These are phyloP conservation scores for Leptinotarsa rubiginosa DNA, from an alignment of 2,888 invertebrate species.

Conservation along the genomic window DNA sequence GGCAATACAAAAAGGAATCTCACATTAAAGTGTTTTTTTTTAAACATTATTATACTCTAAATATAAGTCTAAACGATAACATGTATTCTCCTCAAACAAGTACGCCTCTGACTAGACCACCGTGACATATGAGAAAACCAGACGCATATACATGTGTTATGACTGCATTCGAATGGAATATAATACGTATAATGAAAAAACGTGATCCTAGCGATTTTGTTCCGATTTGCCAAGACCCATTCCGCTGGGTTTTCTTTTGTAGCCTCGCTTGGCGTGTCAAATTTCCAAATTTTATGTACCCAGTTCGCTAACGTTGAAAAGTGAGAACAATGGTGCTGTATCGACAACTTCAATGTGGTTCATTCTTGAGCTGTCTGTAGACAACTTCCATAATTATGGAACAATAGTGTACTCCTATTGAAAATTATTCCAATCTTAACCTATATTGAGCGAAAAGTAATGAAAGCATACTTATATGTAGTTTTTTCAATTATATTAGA, in stretches of 20 bases:
- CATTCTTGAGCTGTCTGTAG: background rate
- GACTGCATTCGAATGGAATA: conserved; percentile 24
- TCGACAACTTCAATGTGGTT: background rate
- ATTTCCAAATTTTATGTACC: conserved; percentile 35
- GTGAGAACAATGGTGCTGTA: background rate
- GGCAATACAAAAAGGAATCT: no score
- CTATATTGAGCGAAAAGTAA: no score
- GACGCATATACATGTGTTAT: conserved; percentile 2
- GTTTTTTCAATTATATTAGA: no score
- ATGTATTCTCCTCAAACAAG: background rate
- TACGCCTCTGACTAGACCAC: conserved; percentile 1
- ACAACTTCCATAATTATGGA: no score
- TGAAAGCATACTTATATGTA: no score
- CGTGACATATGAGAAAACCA: conserved; percentile 9
- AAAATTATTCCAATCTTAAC: no score
- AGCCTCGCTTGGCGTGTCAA: conserved; percentile 45
- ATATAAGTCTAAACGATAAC: no score
- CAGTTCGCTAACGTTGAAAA: background rate
- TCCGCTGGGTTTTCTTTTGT: conserved; percentile 48
- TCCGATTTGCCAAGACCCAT: conserved; percentile 42
- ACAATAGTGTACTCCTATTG: no score
- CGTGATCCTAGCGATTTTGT: conserved; percentile 47
- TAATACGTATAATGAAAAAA: conserved; percentile 48
- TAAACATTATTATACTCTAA: no score
- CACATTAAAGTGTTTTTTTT: no score